phyloP scores from a whole-genome alignment of 2,113 vertebrate species.

The Tor tambroides region DNA sequence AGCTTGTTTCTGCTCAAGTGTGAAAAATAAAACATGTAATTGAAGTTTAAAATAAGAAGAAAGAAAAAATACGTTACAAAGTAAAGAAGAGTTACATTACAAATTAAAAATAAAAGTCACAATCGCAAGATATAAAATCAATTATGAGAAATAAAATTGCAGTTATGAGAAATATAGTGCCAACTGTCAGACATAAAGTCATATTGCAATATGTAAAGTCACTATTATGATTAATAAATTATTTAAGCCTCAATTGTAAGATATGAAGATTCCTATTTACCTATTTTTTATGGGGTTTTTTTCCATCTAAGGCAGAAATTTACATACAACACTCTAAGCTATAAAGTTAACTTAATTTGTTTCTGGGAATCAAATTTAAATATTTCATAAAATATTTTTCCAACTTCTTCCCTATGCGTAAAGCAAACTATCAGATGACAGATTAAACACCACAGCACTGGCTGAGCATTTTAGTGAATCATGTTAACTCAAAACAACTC shows the following conservation, averaged over 20 bases:
- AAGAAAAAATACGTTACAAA: not conserved
- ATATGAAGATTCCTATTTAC: not conserved
- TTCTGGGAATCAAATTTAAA: not conserved
- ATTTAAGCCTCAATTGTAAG: not conserved
- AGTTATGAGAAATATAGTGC: not conserved
- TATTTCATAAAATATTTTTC: not conserved
- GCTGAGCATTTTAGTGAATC: not conserved
- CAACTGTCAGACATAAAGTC: not conserved
- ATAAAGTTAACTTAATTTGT: not conserved
- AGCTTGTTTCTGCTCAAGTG: not conserved
- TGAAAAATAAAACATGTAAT: not conserved
- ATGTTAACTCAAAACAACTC: not conserved
- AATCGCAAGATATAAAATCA: not conserved
- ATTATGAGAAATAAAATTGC: not conserved
- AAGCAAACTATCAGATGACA: not conserved
- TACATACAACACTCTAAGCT: not conserved
- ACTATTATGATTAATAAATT: not conserved
- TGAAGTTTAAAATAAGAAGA: not conserved
- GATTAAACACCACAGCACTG: not conserved
- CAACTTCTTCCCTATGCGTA: not conserved
- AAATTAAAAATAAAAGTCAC: not conserved
- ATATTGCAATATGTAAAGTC: not conserved
- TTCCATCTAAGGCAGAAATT: not conserved
- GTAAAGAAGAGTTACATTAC: not conserved
- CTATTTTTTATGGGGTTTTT: too few relatives aligned